Conservation (phyloP, 2,888 invertebrate species). For the Cheilosia pagana region DNA sequence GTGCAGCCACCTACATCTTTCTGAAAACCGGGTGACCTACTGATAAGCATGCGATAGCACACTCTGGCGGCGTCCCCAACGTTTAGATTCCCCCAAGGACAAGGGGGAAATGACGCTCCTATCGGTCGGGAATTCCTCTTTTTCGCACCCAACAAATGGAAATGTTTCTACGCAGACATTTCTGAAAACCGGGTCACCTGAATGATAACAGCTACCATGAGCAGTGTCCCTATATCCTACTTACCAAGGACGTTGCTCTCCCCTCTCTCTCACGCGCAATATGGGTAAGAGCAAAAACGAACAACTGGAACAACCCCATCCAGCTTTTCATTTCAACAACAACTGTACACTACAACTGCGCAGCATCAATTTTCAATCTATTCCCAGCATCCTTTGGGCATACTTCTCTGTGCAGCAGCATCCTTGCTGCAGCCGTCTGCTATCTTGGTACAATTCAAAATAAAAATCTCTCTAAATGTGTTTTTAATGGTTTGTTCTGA, state of each 20-base stretch:
- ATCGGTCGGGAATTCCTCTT: constrained; percentile 15
- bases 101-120: not conserved
- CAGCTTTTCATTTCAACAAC: not conserved
- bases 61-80: too few species aligned
- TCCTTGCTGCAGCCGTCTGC: constrained; percentile 47
- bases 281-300: not conserved
- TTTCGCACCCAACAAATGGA: not conserved
- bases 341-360: constrained; percentile 48
- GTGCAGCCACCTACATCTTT: constrained; percentile 59
- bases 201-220: constrained; percentile 43
- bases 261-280: not conserved
- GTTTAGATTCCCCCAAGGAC: not conserved
- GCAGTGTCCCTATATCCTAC: constrained; percentile 24
- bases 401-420: not conserved
- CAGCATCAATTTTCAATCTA: constrained; percentile 50
- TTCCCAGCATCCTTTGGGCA: constrained; percentile 19
- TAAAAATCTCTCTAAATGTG: constrained; percentile 74
- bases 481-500: constrained; percentile 62
- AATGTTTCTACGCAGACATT: constrained; percentile 51
- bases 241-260: constrained; percentile 20
- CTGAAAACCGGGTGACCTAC: constrained; percentile 65
- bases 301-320: constrained; percentile 34
- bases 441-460: constrained; percentile 69
- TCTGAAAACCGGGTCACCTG: constrained; percentile 70
- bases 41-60: constrained; percentile 55